Percentiles rank a stretch among this genome's conserved stretches.
Evolutionary conservation across 2,888 invertebrate genomes (phyloP).

Genomic region (Ariolimax columbianus): DNA sequence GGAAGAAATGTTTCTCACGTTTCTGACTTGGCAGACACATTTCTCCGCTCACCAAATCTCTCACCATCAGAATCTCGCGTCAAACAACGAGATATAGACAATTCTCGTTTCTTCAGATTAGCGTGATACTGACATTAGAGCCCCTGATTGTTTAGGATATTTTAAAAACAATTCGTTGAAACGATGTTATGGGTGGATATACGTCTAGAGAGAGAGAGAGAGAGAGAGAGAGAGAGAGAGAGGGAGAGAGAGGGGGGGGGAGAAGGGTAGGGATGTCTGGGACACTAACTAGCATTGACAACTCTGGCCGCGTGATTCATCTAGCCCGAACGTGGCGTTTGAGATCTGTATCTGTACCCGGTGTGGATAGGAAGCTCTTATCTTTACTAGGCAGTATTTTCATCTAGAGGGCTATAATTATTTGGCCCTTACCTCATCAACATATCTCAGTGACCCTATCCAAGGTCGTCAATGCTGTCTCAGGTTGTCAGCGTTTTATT

Average conservation of each 20-base stretch:
- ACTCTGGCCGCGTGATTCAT: neutral
- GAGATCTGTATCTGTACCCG: neutral
- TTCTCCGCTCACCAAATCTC: neutral
- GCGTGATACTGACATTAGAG: neutral
- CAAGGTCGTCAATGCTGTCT: neutral
- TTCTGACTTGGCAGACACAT: neutral
- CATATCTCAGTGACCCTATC: neutral
- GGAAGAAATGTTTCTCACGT: neutral
- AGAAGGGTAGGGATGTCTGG: neutral
- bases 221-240: neutral
- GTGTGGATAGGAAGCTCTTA: slow-evolving; percentile 3
- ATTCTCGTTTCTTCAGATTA: neutral
- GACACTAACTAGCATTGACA: slow-evolving; percentile 8
- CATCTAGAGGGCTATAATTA: neutral
- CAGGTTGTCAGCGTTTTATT: neutral
- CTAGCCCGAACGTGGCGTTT: neutral
- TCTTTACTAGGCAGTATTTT: slow-evolving; percentile 2
- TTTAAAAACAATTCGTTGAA: neutral
- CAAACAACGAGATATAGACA: neutral
- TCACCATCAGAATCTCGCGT: neutral
- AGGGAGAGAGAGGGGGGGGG: neutral
- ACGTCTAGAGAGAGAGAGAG: neutral
- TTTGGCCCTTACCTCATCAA: neutral
- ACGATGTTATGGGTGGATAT: neutral
- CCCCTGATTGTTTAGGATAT: neutral